Evolutionary conservation across 2,113 vertebrate species (phyloP).

Genomic region (Albula glossodonta): DNA sequence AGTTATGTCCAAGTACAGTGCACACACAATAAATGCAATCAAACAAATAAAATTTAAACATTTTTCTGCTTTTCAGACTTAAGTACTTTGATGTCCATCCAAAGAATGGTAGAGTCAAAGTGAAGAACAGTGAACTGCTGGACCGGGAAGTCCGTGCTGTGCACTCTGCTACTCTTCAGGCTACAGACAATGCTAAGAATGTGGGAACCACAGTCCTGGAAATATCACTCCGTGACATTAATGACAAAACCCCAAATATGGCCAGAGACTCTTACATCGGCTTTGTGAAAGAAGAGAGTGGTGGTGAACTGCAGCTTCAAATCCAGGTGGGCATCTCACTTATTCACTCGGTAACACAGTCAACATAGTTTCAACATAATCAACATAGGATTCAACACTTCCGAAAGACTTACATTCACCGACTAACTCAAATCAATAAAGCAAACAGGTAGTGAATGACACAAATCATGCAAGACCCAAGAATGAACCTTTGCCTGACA

Average conservation of each 20-base stretch:
- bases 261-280: conserved; percentile 70
- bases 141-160: conserved; percentile 77
- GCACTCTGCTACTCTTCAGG: conserved; percentile 81
- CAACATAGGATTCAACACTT: too few species aligned
- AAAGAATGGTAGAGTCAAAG: conserved; percentile 65
- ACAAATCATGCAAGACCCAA: too few species aligned
- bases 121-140: conserved; percentile 49
- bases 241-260: conserved; percentile 71
- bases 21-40: too few species aligned
- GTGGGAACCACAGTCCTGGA: conserved; percentile 70
- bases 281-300: conserved; percentile 72
- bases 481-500: too few species aligned
- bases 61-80: conserved; percentile 54
- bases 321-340: conserved; percentile 69
- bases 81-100: conserved; percentile 68
- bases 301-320: conserved; percentile 23
- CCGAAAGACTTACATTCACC: too few species aligned
- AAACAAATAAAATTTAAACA: not conserved
- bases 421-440: too few species aligned
- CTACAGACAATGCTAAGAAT: conserved; percentile 67
- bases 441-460: too few species aligned
- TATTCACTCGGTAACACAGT: not conserved
- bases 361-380: too few species aligned
- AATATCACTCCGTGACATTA: conserved; percentile 78
- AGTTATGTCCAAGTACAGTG: too few species aligned